phyloP scores from a whole-genome alignment of 1,140 invertebrate species.

The Neodiprion virginianus region DNA sequence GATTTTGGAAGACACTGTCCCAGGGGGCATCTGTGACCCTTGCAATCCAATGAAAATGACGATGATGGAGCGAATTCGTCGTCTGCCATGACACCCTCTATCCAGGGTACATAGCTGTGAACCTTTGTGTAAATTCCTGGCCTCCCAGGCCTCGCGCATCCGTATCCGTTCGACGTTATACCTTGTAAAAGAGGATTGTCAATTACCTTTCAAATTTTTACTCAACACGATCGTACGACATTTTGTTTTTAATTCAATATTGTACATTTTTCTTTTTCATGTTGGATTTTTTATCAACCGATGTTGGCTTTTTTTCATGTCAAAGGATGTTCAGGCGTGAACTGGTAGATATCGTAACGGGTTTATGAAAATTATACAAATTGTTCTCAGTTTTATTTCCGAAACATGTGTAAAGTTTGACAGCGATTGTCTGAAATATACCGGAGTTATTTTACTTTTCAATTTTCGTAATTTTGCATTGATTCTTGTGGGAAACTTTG shows the following conservation, averaged over 20 bases:
- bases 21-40: slow-evolving; percentile 75
- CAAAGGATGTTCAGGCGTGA: too few species aligned
- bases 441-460: too few species aligned
- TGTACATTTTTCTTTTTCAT: background rate
- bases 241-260: slow-evolving; percentile 15
- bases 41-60: slow-evolving; percentile 55
- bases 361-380: background rate
- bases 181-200: slow-evolving; percentile 70
- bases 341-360: background rate
- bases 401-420: too few species aligned
- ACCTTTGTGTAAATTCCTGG: slow-evolving; percentile 91
- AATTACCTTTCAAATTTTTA: slow-evolving; percentile 53
- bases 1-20: slow-evolving; percentile 77
- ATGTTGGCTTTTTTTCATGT: background rate
- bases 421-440: too few species aligned
- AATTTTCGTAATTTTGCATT: too few species aligned
- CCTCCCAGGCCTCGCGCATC: slow-evolving; percentile 81
- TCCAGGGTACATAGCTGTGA: slow-evolving; percentile 79
- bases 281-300: background rate
- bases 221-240: background rate
- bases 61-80: slow-evolving; percentile 47
- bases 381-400: too few species aligned
- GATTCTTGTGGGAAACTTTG: too few species aligned
- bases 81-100: slow-evolving; percentile 66
- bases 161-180: slow-evolving; percentile 87